These are phyloP conservation scores for Ateles fusciceps DNA, from an alignment of 2,797 vertebrate species.

Conservation along the genomic window DNA sequence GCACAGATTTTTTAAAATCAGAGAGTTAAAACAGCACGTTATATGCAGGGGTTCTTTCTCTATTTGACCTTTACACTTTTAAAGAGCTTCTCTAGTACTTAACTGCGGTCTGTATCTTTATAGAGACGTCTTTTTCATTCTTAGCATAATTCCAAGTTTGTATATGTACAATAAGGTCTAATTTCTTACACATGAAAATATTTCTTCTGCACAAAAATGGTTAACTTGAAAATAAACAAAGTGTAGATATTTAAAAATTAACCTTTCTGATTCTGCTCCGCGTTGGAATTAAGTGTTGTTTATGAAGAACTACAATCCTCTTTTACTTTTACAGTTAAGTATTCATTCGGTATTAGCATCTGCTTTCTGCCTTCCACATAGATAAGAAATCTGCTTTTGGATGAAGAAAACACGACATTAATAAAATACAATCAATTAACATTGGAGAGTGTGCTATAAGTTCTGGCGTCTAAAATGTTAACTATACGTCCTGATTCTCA, in stretches of 20 bases:
- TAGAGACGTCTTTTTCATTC: constrained; percentile 48
- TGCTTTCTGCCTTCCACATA: constrained; percentile 60
- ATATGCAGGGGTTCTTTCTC: background rate
- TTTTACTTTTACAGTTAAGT: constrained; percentile 25
- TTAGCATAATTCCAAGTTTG: constrained; percentile 58
- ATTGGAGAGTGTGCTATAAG: background rate
- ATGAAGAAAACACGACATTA: background rate
- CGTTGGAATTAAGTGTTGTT: background rate
- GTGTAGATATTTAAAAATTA: constrained; percentile 37
- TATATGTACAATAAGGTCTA: constrained; percentile 39
- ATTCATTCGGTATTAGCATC: background rate
- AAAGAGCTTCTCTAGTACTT: constrained; percentile 49
- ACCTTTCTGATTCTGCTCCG: constrained; percentile 29
- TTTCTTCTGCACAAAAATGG: constrained; percentile 56
- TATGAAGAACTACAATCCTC: background rate
- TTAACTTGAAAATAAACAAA: constrained; percentile 43
- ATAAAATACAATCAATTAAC: background rate
- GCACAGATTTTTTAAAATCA: background rate
- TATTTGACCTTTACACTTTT: background rate
- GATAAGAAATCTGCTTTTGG: constrained; percentile 26
- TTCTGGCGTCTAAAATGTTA: background rate
- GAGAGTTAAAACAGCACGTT: background rate
- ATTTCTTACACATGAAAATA: background rate
- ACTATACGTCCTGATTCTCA: background rate
- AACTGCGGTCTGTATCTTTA: constrained; percentile 52